A percentile compares a stretch with the other conserved stretches of the same genome.
Evolutionary conservation across 2,113 vertebrate species (phyloP).

Genomic region (Mixornis gularis): DNA sequence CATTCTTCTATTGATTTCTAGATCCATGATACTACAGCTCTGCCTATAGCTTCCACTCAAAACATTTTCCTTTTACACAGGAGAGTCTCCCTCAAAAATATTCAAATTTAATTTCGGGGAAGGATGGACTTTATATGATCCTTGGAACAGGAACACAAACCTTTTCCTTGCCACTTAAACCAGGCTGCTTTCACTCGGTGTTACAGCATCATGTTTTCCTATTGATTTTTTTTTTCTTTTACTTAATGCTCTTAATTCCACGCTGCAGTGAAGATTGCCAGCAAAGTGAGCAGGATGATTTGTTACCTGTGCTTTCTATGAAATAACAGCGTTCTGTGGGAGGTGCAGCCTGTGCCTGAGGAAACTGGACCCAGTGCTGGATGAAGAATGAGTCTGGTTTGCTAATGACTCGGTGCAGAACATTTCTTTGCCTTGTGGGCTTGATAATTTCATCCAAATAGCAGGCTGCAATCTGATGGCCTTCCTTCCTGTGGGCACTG

Average conservation of each 20-base stretch:
- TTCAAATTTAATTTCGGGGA: background rate
- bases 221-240: background rate
- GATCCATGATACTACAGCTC: background rate
- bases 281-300: background rate
- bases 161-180: background rate
- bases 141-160: background rate
- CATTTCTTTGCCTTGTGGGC: background rate
- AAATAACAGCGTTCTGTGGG: background rate
- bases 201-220: background rate
- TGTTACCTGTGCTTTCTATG: background rate
- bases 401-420: background rate
- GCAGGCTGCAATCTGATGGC: background rate
- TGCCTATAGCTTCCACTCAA: background rate
- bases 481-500: fast-evolving
- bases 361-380: background rate
- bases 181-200: background rate
- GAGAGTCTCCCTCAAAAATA: fast-evolving
- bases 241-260: background rate
- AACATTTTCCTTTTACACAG: background rate
- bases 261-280: background rate
- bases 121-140: background rate
- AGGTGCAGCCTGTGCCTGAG: background rate
- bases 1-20: background rate
- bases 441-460: background rate
- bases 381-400: background rate